Conservation (phyloP, 2,888 invertebrate genomes). For the Dynastes hyllus region DNA sequence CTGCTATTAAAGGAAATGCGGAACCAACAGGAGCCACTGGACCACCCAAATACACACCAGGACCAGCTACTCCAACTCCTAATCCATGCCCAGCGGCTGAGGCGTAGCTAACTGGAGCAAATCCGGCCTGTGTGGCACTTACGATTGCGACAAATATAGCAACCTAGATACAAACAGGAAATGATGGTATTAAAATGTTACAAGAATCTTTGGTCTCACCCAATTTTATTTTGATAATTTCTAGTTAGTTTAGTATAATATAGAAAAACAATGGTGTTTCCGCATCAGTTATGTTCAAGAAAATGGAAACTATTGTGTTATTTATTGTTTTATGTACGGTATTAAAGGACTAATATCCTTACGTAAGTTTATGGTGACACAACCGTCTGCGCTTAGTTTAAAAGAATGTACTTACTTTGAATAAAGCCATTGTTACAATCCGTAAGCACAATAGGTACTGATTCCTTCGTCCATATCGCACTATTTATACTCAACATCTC, state of each 20-base stretch:
- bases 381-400: not conserved
- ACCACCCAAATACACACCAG: conserved; percentile 46
- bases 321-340: conserved; percentile 1
- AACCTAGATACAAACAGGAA: conserved; percentile 23
- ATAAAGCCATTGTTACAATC: conserved; percentile 55
- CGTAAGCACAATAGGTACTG: conserved; percentile 58
- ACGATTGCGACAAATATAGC: conserved; percentile 33
- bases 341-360: not conserved
- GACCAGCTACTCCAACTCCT: conserved; percentile 41
- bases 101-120: conserved; percentile 54
- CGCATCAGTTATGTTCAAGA: conserved; percentile 23
- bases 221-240: not conserved
- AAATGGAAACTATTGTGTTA: conserved; percentile 15
- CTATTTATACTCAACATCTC: conserved; percentile 59
- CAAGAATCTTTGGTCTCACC: no score
- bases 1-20: conserved; percentile 13
- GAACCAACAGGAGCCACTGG: conserved; percentile 29
- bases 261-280: conserved; percentile 21
- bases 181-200: not conserved
- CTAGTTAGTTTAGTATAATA: not conserved
- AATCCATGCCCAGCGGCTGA: conserved; percentile 52
- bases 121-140: conserved; percentile 50
- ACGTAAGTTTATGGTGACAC: no score
- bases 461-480: conserved; percentile 54
- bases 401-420: conserved; percentile 55